A percentile compares a stretch with the other conserved stretches of the same genome.
These are phyloP conservation scores for Apistogramma diplotaenia DNA, from an alignment of 2,113 vertebrate genomes.

Conservation along the genomic window DNA sequence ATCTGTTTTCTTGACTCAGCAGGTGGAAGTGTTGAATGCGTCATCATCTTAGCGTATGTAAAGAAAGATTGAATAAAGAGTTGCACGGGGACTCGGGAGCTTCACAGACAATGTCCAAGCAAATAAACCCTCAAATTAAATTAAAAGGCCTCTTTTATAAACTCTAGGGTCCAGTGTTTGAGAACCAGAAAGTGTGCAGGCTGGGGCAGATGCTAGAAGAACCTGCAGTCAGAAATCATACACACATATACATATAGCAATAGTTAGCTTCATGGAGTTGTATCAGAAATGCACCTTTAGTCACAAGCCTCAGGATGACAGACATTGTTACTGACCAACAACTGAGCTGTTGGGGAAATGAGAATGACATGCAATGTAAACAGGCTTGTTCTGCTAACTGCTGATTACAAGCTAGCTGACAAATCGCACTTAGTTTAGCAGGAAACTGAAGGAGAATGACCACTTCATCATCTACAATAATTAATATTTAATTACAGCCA, in stretches of 20 bases:
- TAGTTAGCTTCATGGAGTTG: not conserved
- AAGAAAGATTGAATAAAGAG: constrained; percentile 14
- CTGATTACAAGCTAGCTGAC: constrained; percentile 15
- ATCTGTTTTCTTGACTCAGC: constrained; percentile 53
- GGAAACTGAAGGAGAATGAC: not conserved
- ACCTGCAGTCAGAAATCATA: not conserved
- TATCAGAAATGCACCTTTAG: constrained; percentile 12
- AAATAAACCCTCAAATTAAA: not conserved
- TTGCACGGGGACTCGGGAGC: not conserved
- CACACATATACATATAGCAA: not conserved
- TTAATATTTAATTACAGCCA: not conserved
- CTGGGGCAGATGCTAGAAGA: not conserved
- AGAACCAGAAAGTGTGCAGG: not conserved
- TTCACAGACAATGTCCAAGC: not conserved
- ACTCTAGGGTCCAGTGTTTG: not conserved
- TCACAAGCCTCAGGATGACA: not conserved
- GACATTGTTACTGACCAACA: constrained; percentile 20
- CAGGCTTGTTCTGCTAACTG: constrained; percentile 6
- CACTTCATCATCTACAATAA: not conserved
- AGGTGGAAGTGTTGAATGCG: constrained; percentile 25
- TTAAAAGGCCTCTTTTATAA: not conserved
- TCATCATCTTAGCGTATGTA: constrained; percentile 32
- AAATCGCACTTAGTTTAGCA: constrained; percentile 3
- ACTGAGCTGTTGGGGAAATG: not conserved
- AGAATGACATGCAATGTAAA: constrained; percentile 13